phyloP scores from a whole-genome alignment of 2,888 invertebrate genomes.

The Ormyrus nitidulus region DNA sequence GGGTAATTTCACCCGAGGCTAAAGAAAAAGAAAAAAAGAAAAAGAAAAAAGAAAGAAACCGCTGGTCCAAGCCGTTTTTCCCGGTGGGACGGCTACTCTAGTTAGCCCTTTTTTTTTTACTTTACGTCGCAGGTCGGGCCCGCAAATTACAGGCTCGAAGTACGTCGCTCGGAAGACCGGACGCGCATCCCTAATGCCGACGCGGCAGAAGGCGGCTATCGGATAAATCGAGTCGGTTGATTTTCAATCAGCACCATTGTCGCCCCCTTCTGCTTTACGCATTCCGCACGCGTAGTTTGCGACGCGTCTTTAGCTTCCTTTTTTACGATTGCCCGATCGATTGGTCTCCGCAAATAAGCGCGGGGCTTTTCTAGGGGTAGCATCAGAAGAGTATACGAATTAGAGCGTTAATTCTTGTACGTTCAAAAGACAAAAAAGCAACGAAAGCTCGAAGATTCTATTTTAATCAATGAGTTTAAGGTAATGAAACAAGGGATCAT shows the following conservation, averaged over 20 bases:
- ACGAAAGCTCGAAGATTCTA: too few relatives aligned
- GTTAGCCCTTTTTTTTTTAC: constrained; percentile 13
- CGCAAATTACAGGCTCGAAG: constrained; percentile 72
- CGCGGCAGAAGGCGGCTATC: neutral
- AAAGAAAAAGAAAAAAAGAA: neutral
- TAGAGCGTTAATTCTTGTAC: too few relatives aligned
- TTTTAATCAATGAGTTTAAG: too few relatives aligned
- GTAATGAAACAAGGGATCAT: too few relatives aligned
- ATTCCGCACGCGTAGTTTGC: constrained; percentile 3
- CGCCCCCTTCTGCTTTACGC: constrained; percentile 58
- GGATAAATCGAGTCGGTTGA: constrained; percentile 42
- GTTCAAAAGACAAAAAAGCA: too few relatives aligned
- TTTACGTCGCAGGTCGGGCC: neutral
- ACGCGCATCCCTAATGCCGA: constrained; percentile 46
- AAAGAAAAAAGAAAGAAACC: neutral
- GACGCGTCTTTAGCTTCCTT: neutral
- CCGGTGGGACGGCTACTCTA: neutral
- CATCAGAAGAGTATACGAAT: too few relatives aligned
- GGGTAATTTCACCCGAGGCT: neutral
- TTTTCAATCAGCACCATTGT: constrained; percentile 75
- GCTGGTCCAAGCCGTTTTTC: constrained; percentile 22
- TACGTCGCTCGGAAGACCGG: constrained; percentile 70
- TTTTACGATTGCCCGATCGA: neutral
- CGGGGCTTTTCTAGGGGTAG: too few relatives aligned
- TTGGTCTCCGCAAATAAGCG: too few relatives aligned